Evolutionary conservation across 1,140 invertebrate species (phyloP), one percentile per base, ranked within the genome.

Genomic region (Tetramorium simillimum): DNA sequence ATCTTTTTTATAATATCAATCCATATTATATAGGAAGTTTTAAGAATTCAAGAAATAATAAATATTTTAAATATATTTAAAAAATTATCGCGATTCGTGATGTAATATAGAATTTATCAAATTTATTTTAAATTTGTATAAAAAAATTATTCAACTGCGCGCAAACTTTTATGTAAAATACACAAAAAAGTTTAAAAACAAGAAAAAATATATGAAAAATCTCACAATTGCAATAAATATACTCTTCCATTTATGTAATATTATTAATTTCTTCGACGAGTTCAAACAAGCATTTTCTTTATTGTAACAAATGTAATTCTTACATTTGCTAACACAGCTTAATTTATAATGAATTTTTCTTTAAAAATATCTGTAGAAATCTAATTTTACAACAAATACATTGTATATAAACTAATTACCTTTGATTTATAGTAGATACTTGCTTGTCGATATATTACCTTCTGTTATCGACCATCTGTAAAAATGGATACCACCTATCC

Each of bases 381-480:
- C 51, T 37, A 3, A 18, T 60, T 72, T 46, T n/a, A 6, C 14
- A 37, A 73, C 18, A 46, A 46, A 49, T 73, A 53, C 14, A 53
- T n/a, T 53, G 51, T 53, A 53, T n/a, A 60, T 53, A 58, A 67
- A 14, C 14, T 28, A 73, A 28, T 18, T 40, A 24, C 12, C 69
- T 49, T 62, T 18, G 12, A 60, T n/a, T 46, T 82, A 4, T 58
- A 1, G 28, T 43, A 3, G 16, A 81, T 33, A 49, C 9, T 10
- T 21, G 63, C 5, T 2, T 69, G n/a, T 62, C 77, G 77, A 69
- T 80, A 80, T 56, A 21, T 60, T 75, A 21, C 12, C 40, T 75
- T 12, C 0, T 12, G 69, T 84, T 84, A 84, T 62, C 80, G 69
- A 84, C 69, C 14, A 62, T 60, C 53, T 75, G 7, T 46, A 84